These are phyloP conservation scores for Poecilus cupreus DNA, from an alignment of 2,888 invertebrate species.

Conservation along the genomic window DNA sequence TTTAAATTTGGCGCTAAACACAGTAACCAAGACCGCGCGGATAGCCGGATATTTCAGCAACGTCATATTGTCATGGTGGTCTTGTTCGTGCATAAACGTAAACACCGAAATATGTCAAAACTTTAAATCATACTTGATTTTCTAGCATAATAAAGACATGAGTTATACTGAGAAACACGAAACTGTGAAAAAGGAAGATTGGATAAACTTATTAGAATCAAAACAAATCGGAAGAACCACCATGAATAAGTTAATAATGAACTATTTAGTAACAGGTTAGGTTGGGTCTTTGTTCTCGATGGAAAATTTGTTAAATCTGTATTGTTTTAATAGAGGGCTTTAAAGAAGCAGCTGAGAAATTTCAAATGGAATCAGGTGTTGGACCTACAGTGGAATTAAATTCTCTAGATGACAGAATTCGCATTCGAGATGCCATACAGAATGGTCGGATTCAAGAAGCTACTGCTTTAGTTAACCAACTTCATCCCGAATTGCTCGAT, in stretches of 20 bases:
- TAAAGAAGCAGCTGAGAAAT: constrained; percentile 97
- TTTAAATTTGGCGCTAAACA: constrained; percentile 4
- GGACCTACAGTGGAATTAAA: constrained; percentile 86
- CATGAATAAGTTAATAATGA: constrained; percentile 99
- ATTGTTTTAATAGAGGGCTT: constrained; percentile 83
- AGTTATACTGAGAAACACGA: constrained; percentile 75
- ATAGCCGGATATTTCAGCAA: not conserved
- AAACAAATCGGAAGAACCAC: constrained; percentile 90
- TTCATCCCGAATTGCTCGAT: constrained; percentile 95
- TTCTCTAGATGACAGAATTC: constrained; percentile 92
- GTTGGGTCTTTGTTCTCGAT: constrained; percentile 25
- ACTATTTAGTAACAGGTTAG: constrained; percentile 96
- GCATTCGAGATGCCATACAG: constrained; percentile 95
- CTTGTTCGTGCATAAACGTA: constrained; percentile 29
- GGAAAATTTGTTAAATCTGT: not conserved
- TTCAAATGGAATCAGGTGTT: constrained; percentile 94
- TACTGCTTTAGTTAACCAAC: constrained; percentile 92
- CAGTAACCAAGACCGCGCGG: not conserved
- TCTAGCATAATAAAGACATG: constrained; percentile 68
- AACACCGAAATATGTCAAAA: constrained; percentile 51
- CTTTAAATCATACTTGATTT: constrained; percentile 3
- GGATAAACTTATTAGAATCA: constrained; percentile 83
- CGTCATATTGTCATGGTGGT: constrained; percentile 29
- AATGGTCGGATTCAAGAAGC: constrained; percentile 94
- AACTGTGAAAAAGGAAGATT: constrained; percentile 80